These are phyloP conservation scores for Sebastes vulpes DNA, from an alignment of 2,797 vertebrate genomes.

Conservation along the genomic window DNA sequence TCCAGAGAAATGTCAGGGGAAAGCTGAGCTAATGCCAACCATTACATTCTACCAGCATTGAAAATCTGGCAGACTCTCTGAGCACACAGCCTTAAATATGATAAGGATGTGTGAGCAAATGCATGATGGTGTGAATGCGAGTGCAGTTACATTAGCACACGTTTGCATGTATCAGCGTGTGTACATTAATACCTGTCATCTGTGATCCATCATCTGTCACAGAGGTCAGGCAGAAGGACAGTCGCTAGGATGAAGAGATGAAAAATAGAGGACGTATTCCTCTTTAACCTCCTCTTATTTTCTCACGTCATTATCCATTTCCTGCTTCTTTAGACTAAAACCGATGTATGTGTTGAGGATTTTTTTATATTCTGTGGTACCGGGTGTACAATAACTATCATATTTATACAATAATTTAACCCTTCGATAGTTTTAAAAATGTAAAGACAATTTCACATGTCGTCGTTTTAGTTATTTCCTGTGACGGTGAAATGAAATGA, in stretches of 20 bases:
- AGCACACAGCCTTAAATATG: conserved; percentile 13
- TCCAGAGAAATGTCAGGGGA: conserved; percentile 67
- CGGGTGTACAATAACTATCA: background rate
- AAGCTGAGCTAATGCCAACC: conserved; percentile 58
- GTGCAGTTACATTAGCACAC: background rate
- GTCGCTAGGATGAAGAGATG: background rate
- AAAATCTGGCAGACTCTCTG: conserved; percentile 36
- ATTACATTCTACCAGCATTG: conserved; percentile 55
- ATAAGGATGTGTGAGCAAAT: conserved; percentile 1
- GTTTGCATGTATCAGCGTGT: background rate
- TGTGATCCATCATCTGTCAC: conserved; percentile 10
- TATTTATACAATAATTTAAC: background rate
- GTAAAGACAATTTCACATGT: background rate
- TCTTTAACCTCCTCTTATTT: background rate
- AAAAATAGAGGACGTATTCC: conserved; percentile 15
- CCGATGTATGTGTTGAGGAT: background rate
- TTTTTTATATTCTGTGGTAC: background rate
- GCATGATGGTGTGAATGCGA: background rate
- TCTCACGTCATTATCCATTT: background rate
- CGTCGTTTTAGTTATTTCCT: background rate
- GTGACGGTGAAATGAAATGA: background rate
- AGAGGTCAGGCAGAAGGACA: conserved; percentile 12
- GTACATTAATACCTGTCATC: conserved; percentile 19
- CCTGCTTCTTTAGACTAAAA: background rate
- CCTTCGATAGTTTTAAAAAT: background rate